These are phyloP conservation scores for Alexandromys fortis DNA, from an alignment of 2,113 vertebrate genomes.

Conservation along the genomic window DNA sequence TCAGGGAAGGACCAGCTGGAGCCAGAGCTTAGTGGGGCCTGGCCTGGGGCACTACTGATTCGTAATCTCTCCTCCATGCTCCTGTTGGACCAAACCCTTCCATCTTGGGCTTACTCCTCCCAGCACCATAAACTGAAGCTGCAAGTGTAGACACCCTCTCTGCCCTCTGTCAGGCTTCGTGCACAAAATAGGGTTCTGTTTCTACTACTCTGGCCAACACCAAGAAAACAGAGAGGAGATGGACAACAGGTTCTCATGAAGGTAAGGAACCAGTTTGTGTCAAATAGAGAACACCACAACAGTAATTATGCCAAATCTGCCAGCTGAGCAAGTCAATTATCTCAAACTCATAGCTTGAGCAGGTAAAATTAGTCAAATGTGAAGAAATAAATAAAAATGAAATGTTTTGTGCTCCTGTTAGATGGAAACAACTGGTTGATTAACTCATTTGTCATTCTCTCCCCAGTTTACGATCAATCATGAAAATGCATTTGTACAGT, in stretches of 20 bases:
- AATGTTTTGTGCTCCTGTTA: neutral
- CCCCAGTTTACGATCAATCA: neutral
- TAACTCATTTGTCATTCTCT: neutral
- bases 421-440: neutral
- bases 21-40: neutral
- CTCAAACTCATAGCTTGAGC: neutral
- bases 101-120: neutral
- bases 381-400: conserved; percentile 9
- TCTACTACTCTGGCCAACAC: accelerated
- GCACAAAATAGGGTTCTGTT: neutral
- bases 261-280: neutral
- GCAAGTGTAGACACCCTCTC: neutral
- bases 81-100: neutral
- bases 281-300: neutral
- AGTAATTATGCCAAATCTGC: neutral
- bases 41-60: neutral
- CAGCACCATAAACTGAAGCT: accelerated
- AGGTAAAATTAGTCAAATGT: conserved; percentile 12
- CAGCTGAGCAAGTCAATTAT: neutral
- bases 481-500: neutral
- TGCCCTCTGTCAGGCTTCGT: accelerated
- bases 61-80: accelerated
- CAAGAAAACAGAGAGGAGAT: neutral
- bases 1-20: neutral
- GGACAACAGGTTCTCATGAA: neutral